Conservation (phyloP, 2,797 vertebrate species). For the Sebastes cheni region DNA sequence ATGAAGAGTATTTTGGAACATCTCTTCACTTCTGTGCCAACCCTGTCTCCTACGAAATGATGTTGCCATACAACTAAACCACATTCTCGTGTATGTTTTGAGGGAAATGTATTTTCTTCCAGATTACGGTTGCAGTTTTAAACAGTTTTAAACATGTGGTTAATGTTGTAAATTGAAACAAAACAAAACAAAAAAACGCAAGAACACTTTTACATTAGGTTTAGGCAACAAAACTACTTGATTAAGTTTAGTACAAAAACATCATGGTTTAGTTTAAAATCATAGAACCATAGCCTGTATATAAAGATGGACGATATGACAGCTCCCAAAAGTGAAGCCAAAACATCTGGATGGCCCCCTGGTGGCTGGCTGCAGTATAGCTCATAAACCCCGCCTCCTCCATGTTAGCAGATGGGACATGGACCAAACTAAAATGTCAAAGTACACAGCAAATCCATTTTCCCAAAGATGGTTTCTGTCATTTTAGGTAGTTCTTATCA, state of each 20-base stretch:
- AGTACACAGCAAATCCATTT: too few species aligned
- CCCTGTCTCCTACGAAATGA: background rate
- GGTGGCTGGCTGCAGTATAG: too few species aligned
- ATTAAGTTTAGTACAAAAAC: background rate
- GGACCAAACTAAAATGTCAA: too few species aligned
- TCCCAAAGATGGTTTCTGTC: too few species aligned
- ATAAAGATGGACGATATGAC: background rate
- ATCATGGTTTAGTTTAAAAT: background rate
- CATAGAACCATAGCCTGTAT: background rate
- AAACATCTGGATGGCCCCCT: too few species aligned
- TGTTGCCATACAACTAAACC: background rate
- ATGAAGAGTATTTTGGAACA: background rate
- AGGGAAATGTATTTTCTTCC: background rate
- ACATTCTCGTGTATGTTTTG: background rate
- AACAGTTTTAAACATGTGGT: background rate
- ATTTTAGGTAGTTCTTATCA: too few species aligned
- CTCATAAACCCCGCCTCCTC: too few species aligned
- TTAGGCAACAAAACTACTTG: background rate
- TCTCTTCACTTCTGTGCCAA: conserved; percentile 2
- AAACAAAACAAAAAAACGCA: background rate
- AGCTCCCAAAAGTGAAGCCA: too few species aligned
- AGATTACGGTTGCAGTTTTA: background rate
- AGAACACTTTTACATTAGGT: background rate
- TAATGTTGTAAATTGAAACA: background rate
- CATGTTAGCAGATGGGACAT: too few species aligned